Base-by-base conservation (phyloP, 1,140 invertebrate genomes). In the Pseudoatta argentina region DNA sequence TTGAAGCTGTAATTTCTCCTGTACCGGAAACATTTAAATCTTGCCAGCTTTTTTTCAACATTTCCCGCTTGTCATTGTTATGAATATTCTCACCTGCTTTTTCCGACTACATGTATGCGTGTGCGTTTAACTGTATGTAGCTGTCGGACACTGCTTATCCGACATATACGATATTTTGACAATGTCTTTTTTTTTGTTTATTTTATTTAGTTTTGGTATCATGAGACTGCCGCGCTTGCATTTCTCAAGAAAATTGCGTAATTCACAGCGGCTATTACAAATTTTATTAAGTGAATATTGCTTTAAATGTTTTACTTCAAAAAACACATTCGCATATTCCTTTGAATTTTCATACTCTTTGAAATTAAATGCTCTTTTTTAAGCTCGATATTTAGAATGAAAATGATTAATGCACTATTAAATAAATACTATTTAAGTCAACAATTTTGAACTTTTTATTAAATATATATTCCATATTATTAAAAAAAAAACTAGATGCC, bases 11-110 rank as follows among this genome's bases (percentile, higher is more conserved):
- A 90, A 87, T 87, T 87, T 91, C 83, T 75, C 75, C 79, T 51
- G 72, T 53, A 61, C 86, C 85, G 89, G 88, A 89, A 92, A 88
- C 89, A 88, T 92, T 92, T 93, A 91, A 93, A 91, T 88, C 57
- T 88, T 64, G 57, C 66, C 71, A 61, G 34, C 48, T 77, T 63
- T 77, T 76, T 77, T 87, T 76, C 73, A 81, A 73, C 66, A 69
- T 51, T 79, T 63, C 57, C 53, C 79, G 63, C 71, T 91, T 39
- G 48, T 51, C 48, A 48, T 86, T 75, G 72, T 86, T 87, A 81
- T 89, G 83, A 91, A 85, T 91, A 86, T 91, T 91, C 85, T 89
- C 81, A 90, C 87, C 87, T 90, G 75, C 30, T 79, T 82, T 51
- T 53, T 79, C 73, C 86, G 59, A 5, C 67, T 53, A 48, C 63